Evolutionary conservation across 2,113 vertebrate species (phyloP).

Genomic region (Pagrus major): DNA sequence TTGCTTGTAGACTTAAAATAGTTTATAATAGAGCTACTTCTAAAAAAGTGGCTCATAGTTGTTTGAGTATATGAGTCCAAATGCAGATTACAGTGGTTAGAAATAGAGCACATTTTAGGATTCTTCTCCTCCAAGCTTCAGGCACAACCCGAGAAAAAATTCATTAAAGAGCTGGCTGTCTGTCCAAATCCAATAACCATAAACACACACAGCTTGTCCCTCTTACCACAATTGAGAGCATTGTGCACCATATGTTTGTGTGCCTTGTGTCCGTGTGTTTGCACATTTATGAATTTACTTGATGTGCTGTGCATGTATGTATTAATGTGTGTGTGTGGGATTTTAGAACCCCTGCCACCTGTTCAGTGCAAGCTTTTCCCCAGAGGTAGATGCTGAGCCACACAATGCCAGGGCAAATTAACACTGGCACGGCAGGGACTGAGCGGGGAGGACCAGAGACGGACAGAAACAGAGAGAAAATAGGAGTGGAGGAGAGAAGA

Average conservation of each 20-base stretch:
- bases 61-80: background rate
- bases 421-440: slow-evolving; percentile 26
- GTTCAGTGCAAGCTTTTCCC: slow-evolving; percentile 43
- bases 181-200: slow-evolving; percentile 9
- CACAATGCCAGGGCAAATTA: slow-evolving; percentile 53
- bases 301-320: background rate
- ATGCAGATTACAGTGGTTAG: background rate
- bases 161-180: background rate
- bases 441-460: slow-evolving; percentile 14
- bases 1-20: background rate
- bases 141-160: background rate
- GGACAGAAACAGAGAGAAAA: background rate
- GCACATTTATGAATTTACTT: background rate
- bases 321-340: background rate
- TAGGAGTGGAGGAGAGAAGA: background rate
- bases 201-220: slow-evolving; percentile 26
- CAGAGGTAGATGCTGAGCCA: slow-evolving; percentile 34
- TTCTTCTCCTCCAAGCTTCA: background rate
- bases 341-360: slow-evolving; percentile 43
- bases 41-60: background rate
- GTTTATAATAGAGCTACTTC: background rate
- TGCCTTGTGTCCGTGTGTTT: slow-evolving; percentile 2
- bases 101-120: background rate
- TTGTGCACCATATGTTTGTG: slow-evolving; percentile 6
- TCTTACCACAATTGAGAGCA: background rate